phyloP scores from a whole-genome alignment of 2,888 invertebrate species.

The Molanna angustata region DNA sequence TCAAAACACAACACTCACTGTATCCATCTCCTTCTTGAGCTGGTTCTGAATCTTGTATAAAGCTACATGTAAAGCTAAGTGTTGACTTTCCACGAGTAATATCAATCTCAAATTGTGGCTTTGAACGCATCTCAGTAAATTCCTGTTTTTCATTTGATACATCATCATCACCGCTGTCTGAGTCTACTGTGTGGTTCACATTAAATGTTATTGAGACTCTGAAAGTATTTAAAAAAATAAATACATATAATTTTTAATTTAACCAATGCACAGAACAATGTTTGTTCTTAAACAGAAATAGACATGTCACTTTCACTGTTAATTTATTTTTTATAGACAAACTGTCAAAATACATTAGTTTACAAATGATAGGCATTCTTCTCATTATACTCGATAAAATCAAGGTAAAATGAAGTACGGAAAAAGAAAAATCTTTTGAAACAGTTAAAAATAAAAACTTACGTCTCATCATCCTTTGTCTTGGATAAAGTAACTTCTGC shows the following conservation, averaged over 20 bases:
- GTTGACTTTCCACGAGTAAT: conserved; percentile 74
- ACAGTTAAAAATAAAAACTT: conserved; percentile 40
- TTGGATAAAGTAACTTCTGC: conserved; percentile 84
- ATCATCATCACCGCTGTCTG: conserved; percentile 70
- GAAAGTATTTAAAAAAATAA: conserved; percentile 21
- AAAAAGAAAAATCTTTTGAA: no score
- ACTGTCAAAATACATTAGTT: no score
- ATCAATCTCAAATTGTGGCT: conserved; percentile 89
- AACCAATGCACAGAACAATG: no score
- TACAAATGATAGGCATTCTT: no score
- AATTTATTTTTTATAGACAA: no score
- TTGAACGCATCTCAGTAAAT: conserved; percentile 81
- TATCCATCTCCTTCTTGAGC: conserved; percentile 67
- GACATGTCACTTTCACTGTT: no score
- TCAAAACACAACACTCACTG: conserved; percentile 59
- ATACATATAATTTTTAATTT: not conserved
- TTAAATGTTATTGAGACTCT: conserved; percentile 82
- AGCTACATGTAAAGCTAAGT: conserved; percentile 83
- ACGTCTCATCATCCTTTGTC: conserved; percentile 67
- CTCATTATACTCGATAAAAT: no score
- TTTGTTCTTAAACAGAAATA: no score
- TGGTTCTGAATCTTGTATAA: conserved; percentile 60
- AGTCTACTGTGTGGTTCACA: conserved; percentile 92
- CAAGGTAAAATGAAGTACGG: no score
- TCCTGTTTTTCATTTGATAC: conserved; percentile 65